phyloP scores from a whole-genome alignment of 2,797 vertebrate species.

The Parambassis ranga region DNA sequence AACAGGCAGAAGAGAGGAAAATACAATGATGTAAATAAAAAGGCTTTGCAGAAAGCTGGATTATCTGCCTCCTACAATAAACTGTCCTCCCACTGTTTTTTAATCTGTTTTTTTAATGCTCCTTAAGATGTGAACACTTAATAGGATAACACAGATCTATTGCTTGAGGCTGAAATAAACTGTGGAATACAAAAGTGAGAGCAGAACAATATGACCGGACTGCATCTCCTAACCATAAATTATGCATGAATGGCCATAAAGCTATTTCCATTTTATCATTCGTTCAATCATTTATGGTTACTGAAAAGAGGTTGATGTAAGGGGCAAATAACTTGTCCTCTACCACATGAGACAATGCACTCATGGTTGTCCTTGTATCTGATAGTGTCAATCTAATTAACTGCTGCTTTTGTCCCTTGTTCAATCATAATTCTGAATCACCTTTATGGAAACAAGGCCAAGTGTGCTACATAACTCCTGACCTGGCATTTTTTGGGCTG shows the following conservation, averaged over 20 bases:
- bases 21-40: neutral
- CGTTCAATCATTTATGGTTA: slow-evolving; percentile 53
- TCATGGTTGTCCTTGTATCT: slow-evolving; percentile 57
- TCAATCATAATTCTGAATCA: slow-evolving; percentile 57
- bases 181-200: slow-evolving; percentile 35
- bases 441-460: slow-evolving; percentile 44
- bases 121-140: neutral
- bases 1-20: neutral
- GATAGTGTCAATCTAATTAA: slow-evolving; percentile 63
- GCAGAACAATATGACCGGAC: slow-evolving; percentile 30
- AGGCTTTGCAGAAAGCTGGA: neutral
- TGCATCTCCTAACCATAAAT: slow-evolving; percentile 34
- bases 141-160: neutral
- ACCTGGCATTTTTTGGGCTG: slow-evolving; percentile 45
- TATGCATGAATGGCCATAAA: slow-evolving; percentile 55
- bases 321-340: slow-evolving; percentile 55
- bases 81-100: neutral
- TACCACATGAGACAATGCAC: slow-evolving; percentile 44
- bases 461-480: slow-evolving; percentile 35
- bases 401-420: slow-evolving; percentile 53
- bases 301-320: slow-evolving; percentile 46
- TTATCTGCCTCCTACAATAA: neutral
- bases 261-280: slow-evolving; percentile 60
- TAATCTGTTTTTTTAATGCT: neutral
- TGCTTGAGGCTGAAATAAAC: slow-evolving; percentile 21